These are phyloP conservation scores for Drosophila neonasuta DNA, from an alignment of 2,888 invertebrate genomes.

Conservation along the genomic window DNA sequence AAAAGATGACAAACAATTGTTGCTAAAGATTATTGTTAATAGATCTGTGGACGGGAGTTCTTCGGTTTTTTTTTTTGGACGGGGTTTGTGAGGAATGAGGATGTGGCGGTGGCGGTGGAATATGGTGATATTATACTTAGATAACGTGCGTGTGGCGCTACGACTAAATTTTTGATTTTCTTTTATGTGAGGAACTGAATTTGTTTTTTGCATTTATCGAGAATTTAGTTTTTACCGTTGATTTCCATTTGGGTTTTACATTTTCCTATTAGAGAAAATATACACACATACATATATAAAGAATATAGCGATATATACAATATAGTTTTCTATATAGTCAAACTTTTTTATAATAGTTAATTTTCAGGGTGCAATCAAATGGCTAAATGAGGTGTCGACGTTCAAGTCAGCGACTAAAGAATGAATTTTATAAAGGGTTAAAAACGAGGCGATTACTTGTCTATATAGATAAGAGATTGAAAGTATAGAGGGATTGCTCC, in stretches of 20 bases:
- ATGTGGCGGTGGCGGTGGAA: background rate
- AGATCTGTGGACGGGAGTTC: conserved; percentile 11
- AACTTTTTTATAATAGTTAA: background rate
- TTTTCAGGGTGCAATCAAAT: conserved; percentile 41
- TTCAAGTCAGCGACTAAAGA: conserved; percentile 4
- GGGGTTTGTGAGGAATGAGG: conserved; percentile 6
- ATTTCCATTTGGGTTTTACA: conserved; percentile 81
- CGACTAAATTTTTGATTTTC: conserved; percentile 35
- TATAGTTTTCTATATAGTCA: conserved; percentile 29
- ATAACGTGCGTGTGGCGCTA: conserved; percentile 39
- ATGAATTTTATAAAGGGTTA: background rate
- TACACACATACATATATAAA: conserved; percentile 37
- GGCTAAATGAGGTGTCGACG: conserved; percentile 30
- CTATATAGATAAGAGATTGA: background rate
- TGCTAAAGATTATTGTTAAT: conserved; percentile 44
- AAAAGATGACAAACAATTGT: conserved; percentile 70
- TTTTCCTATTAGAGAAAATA: conserved; percentile 81
- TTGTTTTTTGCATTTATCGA: conserved; percentile 18
- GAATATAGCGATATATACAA: conserved; percentile 24
- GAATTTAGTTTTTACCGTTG: conserved; percentile 79
- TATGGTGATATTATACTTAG: conserved; percentile 12
- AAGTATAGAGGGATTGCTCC: background rate
- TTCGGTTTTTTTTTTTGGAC: no score
- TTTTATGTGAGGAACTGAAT: conserved; percentile 43
- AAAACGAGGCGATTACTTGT: background rate